Evolutionary conservation across 2,888 invertebrate genomes (phyloP).

Genomic region (Amphipyra berbera): DNA sequence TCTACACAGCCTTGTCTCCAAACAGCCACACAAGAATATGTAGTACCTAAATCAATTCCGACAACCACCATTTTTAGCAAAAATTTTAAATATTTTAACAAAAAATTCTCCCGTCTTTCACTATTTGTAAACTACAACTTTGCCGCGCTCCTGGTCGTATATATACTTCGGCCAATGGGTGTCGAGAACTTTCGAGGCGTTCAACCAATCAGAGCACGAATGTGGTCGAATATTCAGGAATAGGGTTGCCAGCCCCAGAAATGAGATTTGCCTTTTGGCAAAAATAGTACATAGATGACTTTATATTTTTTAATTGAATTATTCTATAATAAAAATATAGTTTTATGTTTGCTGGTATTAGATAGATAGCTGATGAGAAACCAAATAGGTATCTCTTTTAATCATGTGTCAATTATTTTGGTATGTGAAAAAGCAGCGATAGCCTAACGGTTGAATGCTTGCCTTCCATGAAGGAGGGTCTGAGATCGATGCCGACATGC

Average conservation of each 20-base stretch:
- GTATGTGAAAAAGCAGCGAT: too few species aligned
- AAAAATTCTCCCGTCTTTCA: slow-evolving; percentile 7
- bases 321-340: too few species aligned
- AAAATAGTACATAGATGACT: not conserved
- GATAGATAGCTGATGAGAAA: too few species aligned
- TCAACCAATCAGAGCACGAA: slow-evolving; percentile 70
- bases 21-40: slow-evolving; percentile 78
- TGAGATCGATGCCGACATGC: too few species aligned
- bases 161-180: slow-evolving; percentile 75
- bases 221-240: slow-evolving; percentile 69
- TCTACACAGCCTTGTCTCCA: slow-evolving; percentile 74
- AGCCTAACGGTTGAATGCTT: too few species aligned
- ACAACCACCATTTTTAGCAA: slow-evolving; percentile 73
- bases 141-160: slow-evolving; percentile 63
- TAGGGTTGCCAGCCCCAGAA: slow-evolving; percentile 65
- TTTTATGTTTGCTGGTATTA: too few species aligned
- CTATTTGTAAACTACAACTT: slow-evolving; percentile 54
- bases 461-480: too few species aligned
- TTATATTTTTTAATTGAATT: too few species aligned
- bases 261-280: slow-evolving; percentile 3
- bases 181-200: slow-evolving; percentile 69
- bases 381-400: too few species aligned
- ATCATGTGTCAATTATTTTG: too few species aligned
- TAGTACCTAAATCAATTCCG: slow-evolving; percentile 82
- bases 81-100: slow-evolving; percentile 5